These are phyloP conservation scores for Gymnoscopelus microlampas DNA, from an alignment of 2,797 vertebrate genomes.

Conservation along the genomic window DNA sequence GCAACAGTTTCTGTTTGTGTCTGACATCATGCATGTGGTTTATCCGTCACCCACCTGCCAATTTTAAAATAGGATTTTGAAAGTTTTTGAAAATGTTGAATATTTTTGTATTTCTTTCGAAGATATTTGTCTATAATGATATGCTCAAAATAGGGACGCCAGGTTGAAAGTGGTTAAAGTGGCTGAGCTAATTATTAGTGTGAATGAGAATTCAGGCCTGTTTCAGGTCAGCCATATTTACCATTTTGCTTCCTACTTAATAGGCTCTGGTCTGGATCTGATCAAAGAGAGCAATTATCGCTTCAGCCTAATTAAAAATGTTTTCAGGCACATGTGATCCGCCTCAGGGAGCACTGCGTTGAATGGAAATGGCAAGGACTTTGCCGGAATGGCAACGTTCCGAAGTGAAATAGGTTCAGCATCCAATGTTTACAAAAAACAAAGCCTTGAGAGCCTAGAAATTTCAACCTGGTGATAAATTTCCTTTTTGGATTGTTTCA, in stretches of 20 bases:
- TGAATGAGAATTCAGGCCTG: slow-evolving; percentile 10
- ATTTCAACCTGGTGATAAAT: slow-evolving; percentile 74
- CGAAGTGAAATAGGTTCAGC: slow-evolving; percentile 67
- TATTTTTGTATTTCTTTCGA: too few species aligned
- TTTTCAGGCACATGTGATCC: slow-evolving; percentile 38
- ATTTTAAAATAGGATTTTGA: too few species aligned
- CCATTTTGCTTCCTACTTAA: slow-evolving; percentile 1
- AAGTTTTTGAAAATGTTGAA: too few species aligned
- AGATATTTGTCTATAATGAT: too few species aligned
- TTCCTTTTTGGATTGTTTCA: slow-evolving; percentile 75
- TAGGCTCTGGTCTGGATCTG: slow-evolving; percentile 23
- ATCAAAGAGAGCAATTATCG: slow-evolving; percentile 39
- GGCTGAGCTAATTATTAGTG: neutral
- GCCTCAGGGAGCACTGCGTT: slow-evolving; percentile 42
- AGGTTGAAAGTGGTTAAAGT: too few species aligned
- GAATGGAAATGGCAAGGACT: slow-evolving; percentile 47
- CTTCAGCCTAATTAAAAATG: slow-evolving; percentile 20
- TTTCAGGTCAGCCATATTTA: slow-evolving; percentile 32
- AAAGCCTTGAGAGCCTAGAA: slow-evolving; percentile 65
- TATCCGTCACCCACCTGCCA: too few species aligned
- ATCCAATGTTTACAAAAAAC: slow-evolving; percentile 76
- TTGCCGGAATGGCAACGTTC: slow-evolving; percentile 63
- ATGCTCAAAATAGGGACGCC: too few species aligned
- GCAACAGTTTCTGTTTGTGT: too few species aligned
- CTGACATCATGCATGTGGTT: too few species aligned